Base-by-base conservation (phyloP, 2,113 vertebrate genomes). In the Trogon surrucura region DNA sequence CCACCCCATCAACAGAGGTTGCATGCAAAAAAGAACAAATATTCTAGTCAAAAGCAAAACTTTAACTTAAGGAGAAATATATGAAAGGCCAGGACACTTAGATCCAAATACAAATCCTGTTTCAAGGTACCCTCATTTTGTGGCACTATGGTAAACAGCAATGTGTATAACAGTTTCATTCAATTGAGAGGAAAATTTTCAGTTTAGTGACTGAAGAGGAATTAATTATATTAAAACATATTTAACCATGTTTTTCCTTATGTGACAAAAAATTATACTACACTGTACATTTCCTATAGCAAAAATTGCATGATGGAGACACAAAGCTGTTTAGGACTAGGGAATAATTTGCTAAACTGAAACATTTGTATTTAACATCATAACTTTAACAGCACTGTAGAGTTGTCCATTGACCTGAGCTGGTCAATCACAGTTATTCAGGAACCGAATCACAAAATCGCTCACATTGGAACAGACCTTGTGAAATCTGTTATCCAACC, bases 351-450 rank as follows among this genome's bases (percentile, higher is more conserved):
- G 16, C 9, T 67, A 16, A 50, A 60, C 16, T 74, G n/a, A 45
- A 64, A 41, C 0, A 5, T 25, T 16, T 10, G 1, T 38, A 48
- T 70, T 86, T 87, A 61, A 48, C 22, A 64, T 6, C 5, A 13
- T 11, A 66, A 8, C 36, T 75, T 70, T 23, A 11, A 45, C 70
- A 50, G 16, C n/a, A 30, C 9, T 53, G 9, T 16, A 17, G 27
- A 77, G 57, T 0, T 57, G 32, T 45, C 36, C 45, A 36, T 18
- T 32, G 61, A 88, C 58, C 34, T 0, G 0, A 80, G 34, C 11
- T 3, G 9, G 20, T 11, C 36, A 67, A 61, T 60, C 54, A 11
- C 6, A 11, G 7, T 45, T 57, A 41, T 45, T 74, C n/a, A 71
- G 44, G 5, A 89, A 53, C 19, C 56, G 27, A 85, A 65, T 26